phyloP scores from a whole-genome alignment of 1,140 invertebrate genomes.

The Pinna nobilis region DNA sequence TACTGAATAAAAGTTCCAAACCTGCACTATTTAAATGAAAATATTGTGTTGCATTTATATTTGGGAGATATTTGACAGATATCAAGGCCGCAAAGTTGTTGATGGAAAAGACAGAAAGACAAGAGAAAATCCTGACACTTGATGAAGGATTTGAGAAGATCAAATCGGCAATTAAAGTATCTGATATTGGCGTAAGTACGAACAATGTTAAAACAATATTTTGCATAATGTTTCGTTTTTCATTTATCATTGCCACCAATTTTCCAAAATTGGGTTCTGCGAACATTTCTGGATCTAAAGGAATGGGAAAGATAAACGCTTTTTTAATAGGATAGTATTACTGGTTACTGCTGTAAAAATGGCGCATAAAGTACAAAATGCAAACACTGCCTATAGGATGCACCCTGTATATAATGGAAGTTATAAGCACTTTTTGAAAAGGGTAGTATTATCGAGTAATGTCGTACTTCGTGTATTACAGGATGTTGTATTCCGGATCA shows the following conservation, averaged over 20 bases:
- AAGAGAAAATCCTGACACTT: conserved; percentile 49
- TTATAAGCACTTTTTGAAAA: too few species aligned
- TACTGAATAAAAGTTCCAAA: neutral
- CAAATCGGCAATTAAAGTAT: conserved; percentile 52
- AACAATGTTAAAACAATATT: neutral
- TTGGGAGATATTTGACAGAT: conserved; percentile 24
- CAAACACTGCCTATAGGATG: too few species aligned
- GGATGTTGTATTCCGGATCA: conserved; percentile 49
- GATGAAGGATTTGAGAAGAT: conserved; percentile 57
- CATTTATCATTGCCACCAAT: neutral
- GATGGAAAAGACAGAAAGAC: conserved; percentile 37
- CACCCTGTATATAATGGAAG: too few species aligned
- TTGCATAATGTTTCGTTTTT: neutral
- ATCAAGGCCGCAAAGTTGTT: conserved; percentile 29
- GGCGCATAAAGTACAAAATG: too few species aligned
- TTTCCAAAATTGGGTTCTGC: neutral
- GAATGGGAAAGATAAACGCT: neutral
- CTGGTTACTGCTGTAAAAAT: too few species aligned
- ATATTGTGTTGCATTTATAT: neutral
- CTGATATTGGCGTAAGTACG: conserved; percentile 52
- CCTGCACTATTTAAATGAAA: neutral
- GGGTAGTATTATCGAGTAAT: too few species aligned
- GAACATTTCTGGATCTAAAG: neutral
- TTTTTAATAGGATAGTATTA: too few species aligned
- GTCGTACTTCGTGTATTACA: conserved; percentile 4